Base-by-base conservation (phyloP, 2,113 vertebrate species). In the Periophthalmus modestus region DNA sequence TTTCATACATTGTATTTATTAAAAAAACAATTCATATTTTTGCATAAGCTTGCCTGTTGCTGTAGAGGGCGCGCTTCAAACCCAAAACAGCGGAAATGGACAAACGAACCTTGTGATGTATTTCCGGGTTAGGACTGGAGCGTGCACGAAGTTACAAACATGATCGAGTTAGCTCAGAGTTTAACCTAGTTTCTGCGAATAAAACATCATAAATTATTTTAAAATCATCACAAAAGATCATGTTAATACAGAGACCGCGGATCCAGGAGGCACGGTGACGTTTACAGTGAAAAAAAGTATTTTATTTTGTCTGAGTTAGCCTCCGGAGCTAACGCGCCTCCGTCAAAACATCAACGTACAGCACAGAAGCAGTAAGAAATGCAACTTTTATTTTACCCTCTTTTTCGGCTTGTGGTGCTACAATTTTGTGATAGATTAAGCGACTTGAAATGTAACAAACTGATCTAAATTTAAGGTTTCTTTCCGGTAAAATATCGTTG, bases 141-240 rank as follows among this genome's bases (percentile, higher is more conserved):
- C 72, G 69, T 74, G 83, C 18, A 71, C 24, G 57, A 78, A 70
- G 43, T 66, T 71, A 80, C 52, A 63, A 80, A 66, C 33, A 72
- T 69, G 0, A 5, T 5, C 18, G 47, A 59, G 23, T 59, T 6
- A 33, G n/a, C 2, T 0, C 33, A 21, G 13, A 15, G 2, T 73
- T 12, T n/a, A 2, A 0, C 48, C 2, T 7, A 24, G n/a, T 28
- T 79, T 68, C 34, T 14, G 24, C 11, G 0, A 4, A 2, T 59
- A 5, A 3, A 59, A 59, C 0, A 23, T 13, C 14, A 59, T 5
- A 59, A 11, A 6, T 28, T 5, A 2, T 6, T 28, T 14, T 15
- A 28, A 1, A 59, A 15, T 14, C 21, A 12, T 2, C 6, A 3
- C 18, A 13, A 2, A 10, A 21, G 21, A 3, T 12, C n/a, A n/a